Evolutionary conservation across 1,140 invertebrate species (phyloP).

Genomic region (Druon quercuslanigerum): DNA sequence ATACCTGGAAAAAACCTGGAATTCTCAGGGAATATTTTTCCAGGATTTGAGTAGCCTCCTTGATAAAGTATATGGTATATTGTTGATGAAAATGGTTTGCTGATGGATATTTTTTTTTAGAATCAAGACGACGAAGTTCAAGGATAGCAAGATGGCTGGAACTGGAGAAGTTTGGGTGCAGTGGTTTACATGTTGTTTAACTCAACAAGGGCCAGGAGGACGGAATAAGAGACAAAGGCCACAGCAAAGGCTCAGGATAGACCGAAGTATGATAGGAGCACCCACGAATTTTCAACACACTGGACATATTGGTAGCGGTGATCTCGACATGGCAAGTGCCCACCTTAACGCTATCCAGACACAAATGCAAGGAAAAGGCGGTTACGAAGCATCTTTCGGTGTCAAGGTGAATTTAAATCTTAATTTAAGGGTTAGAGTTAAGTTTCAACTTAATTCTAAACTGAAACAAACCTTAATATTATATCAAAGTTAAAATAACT

Average conservation of each 20-base stretch:
- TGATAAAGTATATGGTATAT: not conserved
- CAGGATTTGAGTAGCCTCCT: no score
- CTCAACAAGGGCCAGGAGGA: conserved; percentile 80
- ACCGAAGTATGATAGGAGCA: conserved; percentile 93
- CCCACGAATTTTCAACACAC: conserved; percentile 95
- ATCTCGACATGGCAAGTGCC: conserved; percentile 85
- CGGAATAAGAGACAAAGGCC: conserved; percentile 79
- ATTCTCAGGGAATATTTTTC: no score
- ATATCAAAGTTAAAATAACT: no score
- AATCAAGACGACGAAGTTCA: conserved; percentile 27
- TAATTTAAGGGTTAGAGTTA: no score
- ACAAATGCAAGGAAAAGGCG: conserved; percentile 92
- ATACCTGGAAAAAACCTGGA: no score
- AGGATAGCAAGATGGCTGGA: conserved; percentile 77
- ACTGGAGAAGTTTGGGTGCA: conserved; percentile 88
- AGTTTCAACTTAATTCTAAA: no score
- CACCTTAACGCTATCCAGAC: conserved; percentile 86
- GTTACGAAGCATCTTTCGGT: conserved; percentile 84
- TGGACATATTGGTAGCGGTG: conserved; percentile 92
- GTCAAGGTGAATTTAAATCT: conserved; percentile 72
- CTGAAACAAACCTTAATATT: no score
- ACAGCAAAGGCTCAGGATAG: conserved; percentile 84
- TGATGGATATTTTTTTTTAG: conserved; percentile 31
- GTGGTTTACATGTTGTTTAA: conserved; percentile 90
- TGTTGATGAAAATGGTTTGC: conserved; percentile 28